Conservation (phyloP, 1,140 invertebrate genomes). For the Coelopa frigida region DNA sequence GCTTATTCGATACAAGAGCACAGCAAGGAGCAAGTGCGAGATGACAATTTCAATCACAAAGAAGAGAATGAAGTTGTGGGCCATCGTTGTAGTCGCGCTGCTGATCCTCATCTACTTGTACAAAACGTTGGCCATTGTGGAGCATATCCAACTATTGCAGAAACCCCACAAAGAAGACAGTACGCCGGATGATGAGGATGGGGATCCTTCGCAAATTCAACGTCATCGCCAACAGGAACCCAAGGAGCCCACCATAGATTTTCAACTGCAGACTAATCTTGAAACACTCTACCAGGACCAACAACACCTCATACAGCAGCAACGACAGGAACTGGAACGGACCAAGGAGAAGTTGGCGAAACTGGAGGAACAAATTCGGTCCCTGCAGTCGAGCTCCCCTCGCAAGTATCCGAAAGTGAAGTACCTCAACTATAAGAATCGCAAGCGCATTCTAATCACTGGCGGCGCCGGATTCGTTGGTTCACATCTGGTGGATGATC, state of each 20-base stretch:
- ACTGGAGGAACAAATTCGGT: slow-evolving; percentile 63
- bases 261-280: neutral
- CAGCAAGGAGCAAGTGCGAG: too few species aligned
- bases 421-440: slow-evolving; percentile 81
- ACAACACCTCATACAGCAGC: slow-evolving; percentile 21
- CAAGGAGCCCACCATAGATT: neutral
- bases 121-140: slow-evolving; percentile 4
- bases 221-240: neutral
- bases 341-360: slow-evolving; percentile 57
- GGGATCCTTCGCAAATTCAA: neutral
- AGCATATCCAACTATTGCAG: neutral
- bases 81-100: slow-evolving; percentile 9
- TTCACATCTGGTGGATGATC: slow-evolving; percentile 89
- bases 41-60: slow-evolving; percentile 27
- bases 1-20: too few species aligned
- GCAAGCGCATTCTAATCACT: slow-evolving; percentile 88
- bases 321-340: slow-evolving; percentile 51
- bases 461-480: slow-evolving; percentile 99
- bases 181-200: neutral
- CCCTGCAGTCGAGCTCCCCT: slow-evolving; percentile 63
- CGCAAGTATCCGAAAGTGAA: slow-evolving; percentile 86
- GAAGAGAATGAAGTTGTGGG: slow-evolving; percentile 31
- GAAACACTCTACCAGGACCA: slow-evolving; percentile 23
- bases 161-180: neutral
- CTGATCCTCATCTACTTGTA: slow-evolving; percentile 25